Conservation (phyloP, 2,797 vertebrate species). For the Coilia nasus region DNA sequence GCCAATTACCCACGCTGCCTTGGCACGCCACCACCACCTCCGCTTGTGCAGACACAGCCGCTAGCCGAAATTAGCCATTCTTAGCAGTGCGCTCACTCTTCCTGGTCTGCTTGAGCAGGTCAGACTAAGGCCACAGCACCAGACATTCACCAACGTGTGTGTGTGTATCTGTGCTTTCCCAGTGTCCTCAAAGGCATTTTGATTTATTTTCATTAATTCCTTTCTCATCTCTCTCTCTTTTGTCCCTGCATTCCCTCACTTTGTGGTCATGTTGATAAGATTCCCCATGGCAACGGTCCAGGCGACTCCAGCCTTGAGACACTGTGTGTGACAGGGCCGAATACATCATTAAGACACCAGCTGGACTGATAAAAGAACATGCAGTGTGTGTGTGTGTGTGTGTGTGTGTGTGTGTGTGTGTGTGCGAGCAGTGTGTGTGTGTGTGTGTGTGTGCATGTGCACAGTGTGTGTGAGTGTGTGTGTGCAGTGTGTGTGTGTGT, state of each 20-base stretch:
- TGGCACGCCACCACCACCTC: not conserved
- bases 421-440: not conserved
- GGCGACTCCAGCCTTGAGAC: not conserved
- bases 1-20: not conserved
- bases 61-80: not conserved
- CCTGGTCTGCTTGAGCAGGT: not conserved
- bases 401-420: constrained; percentile 5
- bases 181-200: not conserved
- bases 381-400: not conserved
- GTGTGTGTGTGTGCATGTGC: not conserved
- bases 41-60: not conserved
- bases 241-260: not conserved
- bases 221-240: not conserved
- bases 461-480: not conserved
- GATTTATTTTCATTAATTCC: not conserved
- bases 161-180: not conserved
- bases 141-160: not conserved
- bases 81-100: not conserved
- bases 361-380: constrained; percentile 9
- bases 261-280: constrained; percentile 10
- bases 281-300: not conserved
- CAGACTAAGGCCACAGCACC: not conserved
- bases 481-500: not conserved
- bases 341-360: constrained; percentile 21
- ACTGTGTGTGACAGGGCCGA: not conserved